phyloP scores from a whole-genome alignment of 2,113 vertebrate species.

The Tinamus guttatus region DNA sequence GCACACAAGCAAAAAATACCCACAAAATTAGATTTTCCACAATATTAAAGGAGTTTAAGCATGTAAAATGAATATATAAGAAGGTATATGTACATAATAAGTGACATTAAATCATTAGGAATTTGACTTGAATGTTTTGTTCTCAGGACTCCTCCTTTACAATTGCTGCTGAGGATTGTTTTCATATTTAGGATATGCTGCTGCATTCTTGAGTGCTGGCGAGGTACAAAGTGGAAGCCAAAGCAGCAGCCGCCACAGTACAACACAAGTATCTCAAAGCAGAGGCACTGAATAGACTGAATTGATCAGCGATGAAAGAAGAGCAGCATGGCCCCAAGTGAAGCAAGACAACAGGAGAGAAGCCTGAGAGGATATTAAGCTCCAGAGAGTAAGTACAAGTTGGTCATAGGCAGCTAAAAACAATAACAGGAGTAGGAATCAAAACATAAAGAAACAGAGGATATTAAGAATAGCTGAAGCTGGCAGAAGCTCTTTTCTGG shows the following conservation, averaged over 20 bases:
- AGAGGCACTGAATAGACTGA: background rate
- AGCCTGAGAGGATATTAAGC: background rate
- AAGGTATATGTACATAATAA: background rate
- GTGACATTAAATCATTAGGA: background rate
- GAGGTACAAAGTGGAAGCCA: background rate
- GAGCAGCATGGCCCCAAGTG: rapidly evolving
- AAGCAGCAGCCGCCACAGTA: background rate
- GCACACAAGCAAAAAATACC: background rate
- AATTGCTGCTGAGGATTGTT: background rate
- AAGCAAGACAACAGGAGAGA: background rate
- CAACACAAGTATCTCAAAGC: rapidly evolving
- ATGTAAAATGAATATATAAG: background rate
- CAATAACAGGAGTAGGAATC: background rate
- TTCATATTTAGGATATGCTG: background rate
- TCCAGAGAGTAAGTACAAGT: background rate
- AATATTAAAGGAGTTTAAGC: background rate
- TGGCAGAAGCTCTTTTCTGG: background rate
- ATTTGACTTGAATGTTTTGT: background rate
- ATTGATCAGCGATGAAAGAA: background rate
- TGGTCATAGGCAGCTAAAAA: background rate
- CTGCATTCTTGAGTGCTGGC: background rate
- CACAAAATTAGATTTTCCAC: background rate
- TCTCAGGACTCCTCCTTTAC: background rate
- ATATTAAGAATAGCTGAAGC: background rate
- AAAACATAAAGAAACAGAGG: background rate